Evolutionary conservation across 1,140 invertebrate species (phyloP), one percentile per base, ranked within the genome.

Genomic region (Triops longicaudatus): DNA sequence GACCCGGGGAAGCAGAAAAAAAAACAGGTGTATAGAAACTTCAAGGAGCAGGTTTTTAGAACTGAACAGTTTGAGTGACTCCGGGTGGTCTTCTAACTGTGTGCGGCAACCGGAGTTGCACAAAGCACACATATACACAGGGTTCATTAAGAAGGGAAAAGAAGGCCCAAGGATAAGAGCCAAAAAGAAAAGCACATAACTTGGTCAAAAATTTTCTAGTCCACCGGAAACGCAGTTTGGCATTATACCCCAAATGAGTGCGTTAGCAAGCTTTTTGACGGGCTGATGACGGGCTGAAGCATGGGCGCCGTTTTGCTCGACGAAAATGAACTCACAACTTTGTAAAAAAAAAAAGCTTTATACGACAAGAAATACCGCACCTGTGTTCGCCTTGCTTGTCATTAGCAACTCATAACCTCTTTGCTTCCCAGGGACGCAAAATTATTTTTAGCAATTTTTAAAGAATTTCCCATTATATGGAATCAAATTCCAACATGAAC

Each of bases 21-120:
- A 63, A 63, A n/a, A 63, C n/a, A 63, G n/a, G 50, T 63, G 50
- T 63, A 63, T 63, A 63, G 50, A 63, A 22, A 63, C 22, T 63
- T 63, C 17, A 63, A 63, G 50, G 22, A 17, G 3, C 50, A 63
- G n/a, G 50, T 6, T 63, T 63, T 63, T 63, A 37, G 31, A 7
- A 63, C 50, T 63, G 50, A 63, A 17, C 31, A 37, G 31, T 37
- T 37, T 37, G 2, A n/a, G n/a, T 22, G 10, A 63, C 50, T 63
- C 50, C 50, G 50, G 50, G 50, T 63, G 50, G 50, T 63, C 50
- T 63, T 17, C 22, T 63, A 63, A 63, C 50, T 22, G 50, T 63
- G 50, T 63, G 50, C 50, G 50, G 50, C 50, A 22, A 63, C 50
- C 22, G 50, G 50, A 63, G 50, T 63, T 14, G 22, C 50, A 63